A percentile compares a stretch with the other conserved stretches of the same genome.
phyloP scores from a whole-genome alignment of 2,797 vertebrate genomes.

The Margarornis squamiger region DNA sequence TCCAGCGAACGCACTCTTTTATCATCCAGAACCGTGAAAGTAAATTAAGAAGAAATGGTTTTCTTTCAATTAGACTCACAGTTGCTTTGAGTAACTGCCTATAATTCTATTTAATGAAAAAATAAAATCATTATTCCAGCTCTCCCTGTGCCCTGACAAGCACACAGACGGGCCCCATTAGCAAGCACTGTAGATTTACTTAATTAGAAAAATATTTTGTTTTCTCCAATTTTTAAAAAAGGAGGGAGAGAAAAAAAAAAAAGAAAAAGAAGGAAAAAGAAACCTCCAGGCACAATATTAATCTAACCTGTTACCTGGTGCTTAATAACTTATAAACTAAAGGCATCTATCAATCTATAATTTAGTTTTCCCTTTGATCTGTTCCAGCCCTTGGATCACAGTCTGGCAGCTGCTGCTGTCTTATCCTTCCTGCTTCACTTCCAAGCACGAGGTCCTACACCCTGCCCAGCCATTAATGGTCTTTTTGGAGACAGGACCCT shows the following conservation, averaged over 20 bases:
- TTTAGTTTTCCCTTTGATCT: constrained; percentile 49
- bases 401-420: background rate
- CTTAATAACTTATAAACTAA: constrained; percentile 69
- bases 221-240: constrained; percentile 74
- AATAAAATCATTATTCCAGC: constrained; percentile 85
- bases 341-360: constrained; percentile 60
- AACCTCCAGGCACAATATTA: constrained; percentile 79
- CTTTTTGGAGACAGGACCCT: background rate
- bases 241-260: background rate
- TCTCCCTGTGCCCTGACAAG: constrained; percentile 73
- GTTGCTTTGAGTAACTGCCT: constrained; percentile 85
- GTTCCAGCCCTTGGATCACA: background rate
- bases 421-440: background rate
- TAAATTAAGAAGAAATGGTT: constrained; percentile 85
- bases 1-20: constrained; percentile 76
- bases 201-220: constrained; percentile 87
- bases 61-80: constrained; percentile 85
- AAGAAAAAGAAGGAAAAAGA: constrained; percentile 50
- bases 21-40: constrained; percentile 84
- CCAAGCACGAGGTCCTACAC: background rate
- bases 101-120: constrained; percentile 88
- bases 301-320: constrained; percentile 80
- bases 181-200: constrained; percentile 80
- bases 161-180: constrained; percentile 79
- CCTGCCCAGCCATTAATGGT: background rate